Base-by-base conservation (phyloP, 2,113 vertebrate genomes). In the Pteropus alecto region DNA sequence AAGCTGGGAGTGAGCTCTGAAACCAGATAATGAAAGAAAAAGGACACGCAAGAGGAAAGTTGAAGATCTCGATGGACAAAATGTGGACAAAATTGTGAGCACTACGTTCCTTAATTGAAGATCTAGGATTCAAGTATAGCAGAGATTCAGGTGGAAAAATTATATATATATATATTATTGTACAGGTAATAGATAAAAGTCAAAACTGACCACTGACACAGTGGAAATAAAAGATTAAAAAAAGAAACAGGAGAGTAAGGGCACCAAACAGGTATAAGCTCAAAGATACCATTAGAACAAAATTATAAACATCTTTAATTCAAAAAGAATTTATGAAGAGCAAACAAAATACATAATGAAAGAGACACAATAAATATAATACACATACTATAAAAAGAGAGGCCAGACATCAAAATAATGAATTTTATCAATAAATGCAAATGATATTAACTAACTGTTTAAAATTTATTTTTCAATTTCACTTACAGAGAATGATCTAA, bases 201-300 rank as follows among this genome's bases (percentile, higher is more conserved):
- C 10, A 56, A 61, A n/a, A 58, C 7, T 18, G 21, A 61, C 33
- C 10, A 65, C 2, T 0, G 5, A 51, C 41, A 38, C 1, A 11
- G 14, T 26, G 3, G 30, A n/a, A 61, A 48, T 30, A 19, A 91
- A 74, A 91, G 12, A 18, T 14, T 10, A 87, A 91, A 56, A 58
- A 54, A 43, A 9, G 35, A 56, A 70, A 35, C 12, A 11, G 6
- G 4, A 48, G 13, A 4, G 24, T 15, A 61, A 82, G 22, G 24
- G 1, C 4, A 43, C 22, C 10, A 48, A 41, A 24, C 43, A 43
- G 6, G 33, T 24, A 5, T 1, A 41, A 82, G 13, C 1, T 35
- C 13, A 54, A 74, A 46, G 19, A 35, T 79, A 81, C 5, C 19
- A 21, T 18, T 58, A 79, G 22, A 89, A 84, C 26, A 60, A 68